Conservation (phyloP, 2,797 vertebrate genomes). For the Poecilia velifera region DNA sequence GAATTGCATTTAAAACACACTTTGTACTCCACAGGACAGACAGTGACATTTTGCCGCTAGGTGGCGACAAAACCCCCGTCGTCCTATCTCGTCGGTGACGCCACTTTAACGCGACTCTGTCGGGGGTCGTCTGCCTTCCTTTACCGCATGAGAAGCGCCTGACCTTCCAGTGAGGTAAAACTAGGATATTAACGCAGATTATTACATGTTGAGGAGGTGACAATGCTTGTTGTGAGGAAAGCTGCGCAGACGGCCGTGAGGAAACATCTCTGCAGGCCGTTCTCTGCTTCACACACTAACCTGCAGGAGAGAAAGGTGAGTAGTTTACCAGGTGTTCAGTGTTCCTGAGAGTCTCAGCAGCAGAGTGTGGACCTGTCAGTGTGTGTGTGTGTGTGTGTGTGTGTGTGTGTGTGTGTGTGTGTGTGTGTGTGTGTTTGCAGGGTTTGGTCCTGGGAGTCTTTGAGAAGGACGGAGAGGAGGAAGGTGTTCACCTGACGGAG, state of each 20-base stretch:
- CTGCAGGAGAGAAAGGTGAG: slow-evolving; percentile 77
- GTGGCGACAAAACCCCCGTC: slow-evolving; percentile 4
- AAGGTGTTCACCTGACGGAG: slow-evolving; percentile 79
- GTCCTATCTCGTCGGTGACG: slow-evolving; percentile 56
- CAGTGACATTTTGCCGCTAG: slow-evolving; percentile 11
- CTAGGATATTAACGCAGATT: neutral
- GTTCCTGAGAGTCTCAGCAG: neutral
- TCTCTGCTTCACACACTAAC: slow-evolving; percentile 66
- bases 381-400: slow-evolving; percentile 2
- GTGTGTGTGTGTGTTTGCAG: slow-evolving; percentile 66
- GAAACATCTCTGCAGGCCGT: slow-evolving; percentile 55
- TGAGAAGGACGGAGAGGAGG: slow-evolving; percentile 81
- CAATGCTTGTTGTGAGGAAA: slow-evolving; percentile 73
- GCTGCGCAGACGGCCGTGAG: slow-evolving; percentile 31
- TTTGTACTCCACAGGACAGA: neutral
- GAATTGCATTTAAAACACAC: neutral
- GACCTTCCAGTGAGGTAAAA: slow-evolving; percentile 36
- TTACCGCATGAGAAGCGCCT: slow-evolving; percentile 35
- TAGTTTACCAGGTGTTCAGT: neutral
- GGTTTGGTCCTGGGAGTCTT: slow-evolving; percentile 93
- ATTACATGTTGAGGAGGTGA: slow-evolving; percentile 29
- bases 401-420: slow-evolving; percentile 3
- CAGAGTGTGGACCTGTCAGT: neutral
- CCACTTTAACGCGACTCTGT: slow-evolving; percentile 39
- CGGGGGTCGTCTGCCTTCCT: neutral